Evolutionary conservation across 2,113 vertebrate genomes (phyloP).

Genomic region (Centrocercus urophasianus): DNA sequence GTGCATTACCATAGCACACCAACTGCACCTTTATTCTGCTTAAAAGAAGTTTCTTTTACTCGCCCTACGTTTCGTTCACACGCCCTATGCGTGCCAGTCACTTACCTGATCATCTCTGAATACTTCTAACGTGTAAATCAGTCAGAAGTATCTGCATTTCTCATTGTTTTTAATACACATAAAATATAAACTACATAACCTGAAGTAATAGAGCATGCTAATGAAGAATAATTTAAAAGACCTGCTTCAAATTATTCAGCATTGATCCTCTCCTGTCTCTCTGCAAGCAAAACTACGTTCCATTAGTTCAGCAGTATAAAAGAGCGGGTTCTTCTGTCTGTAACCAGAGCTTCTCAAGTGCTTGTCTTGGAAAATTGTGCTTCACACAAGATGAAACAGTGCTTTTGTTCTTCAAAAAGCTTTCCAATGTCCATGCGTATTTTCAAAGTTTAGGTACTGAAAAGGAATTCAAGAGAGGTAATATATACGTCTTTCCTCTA

Average conservation of each 20-base stretch:
- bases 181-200: background rate
- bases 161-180: background rate
- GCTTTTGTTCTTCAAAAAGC: slow-evolving; percentile 20
- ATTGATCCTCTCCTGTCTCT: background rate
- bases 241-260: background rate
- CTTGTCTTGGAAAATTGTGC: background rate
- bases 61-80: background rate
- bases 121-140: background rate
- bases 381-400: slow-evolving; percentile 5
- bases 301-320: background rate
- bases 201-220: background rate
- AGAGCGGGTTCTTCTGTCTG: background rate
- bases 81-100: slow-evolving; percentile 35
- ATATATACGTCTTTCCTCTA: background rate
- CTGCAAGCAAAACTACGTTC: background rate
- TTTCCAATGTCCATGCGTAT: background rate
- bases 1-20: background rate
- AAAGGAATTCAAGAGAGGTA: background rate
- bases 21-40: background rate
- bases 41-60: slow-evolving; percentile 8
- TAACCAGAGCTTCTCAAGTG: slow-evolving; percentile 15
- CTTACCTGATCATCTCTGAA: background rate
- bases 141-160: background rate
- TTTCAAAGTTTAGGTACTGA: slow-evolving; percentile 12
- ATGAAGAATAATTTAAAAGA: background rate